phyloP scores from a whole-genome alignment of 64 coral and sea anemone species.

The Stichodactyla mertensii region DNA sequence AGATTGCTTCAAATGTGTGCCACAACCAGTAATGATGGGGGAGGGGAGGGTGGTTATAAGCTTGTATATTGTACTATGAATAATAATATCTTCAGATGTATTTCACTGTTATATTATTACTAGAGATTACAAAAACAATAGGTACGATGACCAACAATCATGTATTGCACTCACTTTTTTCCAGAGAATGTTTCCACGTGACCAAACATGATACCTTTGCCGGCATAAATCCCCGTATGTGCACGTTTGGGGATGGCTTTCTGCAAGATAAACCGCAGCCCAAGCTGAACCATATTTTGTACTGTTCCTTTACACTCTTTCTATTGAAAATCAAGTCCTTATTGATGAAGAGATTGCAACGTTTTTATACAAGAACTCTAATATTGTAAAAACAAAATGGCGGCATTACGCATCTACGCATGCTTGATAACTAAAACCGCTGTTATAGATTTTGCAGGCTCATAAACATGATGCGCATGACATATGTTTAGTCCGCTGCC shows the following conservation, averaged over 20 bases:
- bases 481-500: neutral
- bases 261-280: constrained; percentile 27
- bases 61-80: too few relatives aligned
- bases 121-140: too few relatives aligned
- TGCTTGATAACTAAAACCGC: neutral
- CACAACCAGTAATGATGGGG: too few relatives aligned
- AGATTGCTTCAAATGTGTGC: too few relatives aligned
- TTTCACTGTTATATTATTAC: too few relatives aligned
- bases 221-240: constrained; percentile 86
- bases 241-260: constrained; percentile 41
- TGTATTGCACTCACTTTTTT: constrained; percentile 72
- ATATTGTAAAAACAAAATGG: neutral
- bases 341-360: too few relatives aligned
- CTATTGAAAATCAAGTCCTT: neutral
- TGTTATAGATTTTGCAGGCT: neutral
- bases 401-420: neutral
- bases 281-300: constrained; percentile 44
- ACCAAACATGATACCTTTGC: constrained; percentile 90
- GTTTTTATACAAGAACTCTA: neutral
- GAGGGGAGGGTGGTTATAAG: too few relatives aligned
- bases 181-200: constrained; percentile 86
- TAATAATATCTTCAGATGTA: too few relatives aligned
- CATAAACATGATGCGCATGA: neutral
- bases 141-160: neutral
- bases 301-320: neutral